These are phyloP conservation scores for Otocyon megalotis DNA, from an alignment of 2,113 vertebrate species.

Conservation along the genomic window DNA sequence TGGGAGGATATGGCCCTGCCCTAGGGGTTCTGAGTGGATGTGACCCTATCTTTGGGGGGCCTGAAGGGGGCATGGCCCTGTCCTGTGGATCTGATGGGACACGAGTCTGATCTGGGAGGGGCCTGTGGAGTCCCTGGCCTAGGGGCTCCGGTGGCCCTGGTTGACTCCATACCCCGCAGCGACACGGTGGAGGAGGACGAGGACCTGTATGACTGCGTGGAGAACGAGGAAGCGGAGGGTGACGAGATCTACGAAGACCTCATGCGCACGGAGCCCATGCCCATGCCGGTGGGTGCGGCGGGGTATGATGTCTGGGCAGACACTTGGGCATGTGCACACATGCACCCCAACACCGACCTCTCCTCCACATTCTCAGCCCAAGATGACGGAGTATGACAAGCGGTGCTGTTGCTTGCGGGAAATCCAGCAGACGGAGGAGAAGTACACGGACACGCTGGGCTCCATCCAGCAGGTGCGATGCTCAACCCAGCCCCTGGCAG, in stretches of 20 bases:
- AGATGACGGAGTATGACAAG: constrained; percentile 91
- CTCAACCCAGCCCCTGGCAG: fast-evolving
- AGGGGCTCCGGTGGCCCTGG: not conserved
- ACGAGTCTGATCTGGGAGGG: not conserved
- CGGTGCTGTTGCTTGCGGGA: constrained; percentile 94
- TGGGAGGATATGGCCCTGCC: not conserved
- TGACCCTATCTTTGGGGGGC: not conserved
- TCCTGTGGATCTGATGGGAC: not conserved
- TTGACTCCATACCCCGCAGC: constrained; percentile 76
- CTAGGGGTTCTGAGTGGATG: not conserved
- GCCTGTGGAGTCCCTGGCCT: not conserved
- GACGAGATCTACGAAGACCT: constrained; percentile 95
- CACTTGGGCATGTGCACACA: fast-evolving
- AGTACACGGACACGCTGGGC: constrained; percentile 92
- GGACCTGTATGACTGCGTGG: constrained; percentile 94
- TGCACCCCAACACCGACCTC: not conserved
- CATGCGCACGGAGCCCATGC: constrained; percentile 89
- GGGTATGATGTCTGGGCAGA: fast-evolving
- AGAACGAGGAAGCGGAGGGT: constrained; percentile 92
- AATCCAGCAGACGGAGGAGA: constrained; percentile 94
- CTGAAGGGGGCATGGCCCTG: not conserved
- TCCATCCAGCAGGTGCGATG: constrained; percentile 92
- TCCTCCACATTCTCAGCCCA: constrained; percentile 81
- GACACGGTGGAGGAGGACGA: constrained; percentile 95
- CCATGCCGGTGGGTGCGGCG: constrained; percentile 84